These are phyloP conservation scores for Gallinago media DNA, from an alignment of 2,113 vertebrate genomes.

Conservation along the genomic window DNA sequence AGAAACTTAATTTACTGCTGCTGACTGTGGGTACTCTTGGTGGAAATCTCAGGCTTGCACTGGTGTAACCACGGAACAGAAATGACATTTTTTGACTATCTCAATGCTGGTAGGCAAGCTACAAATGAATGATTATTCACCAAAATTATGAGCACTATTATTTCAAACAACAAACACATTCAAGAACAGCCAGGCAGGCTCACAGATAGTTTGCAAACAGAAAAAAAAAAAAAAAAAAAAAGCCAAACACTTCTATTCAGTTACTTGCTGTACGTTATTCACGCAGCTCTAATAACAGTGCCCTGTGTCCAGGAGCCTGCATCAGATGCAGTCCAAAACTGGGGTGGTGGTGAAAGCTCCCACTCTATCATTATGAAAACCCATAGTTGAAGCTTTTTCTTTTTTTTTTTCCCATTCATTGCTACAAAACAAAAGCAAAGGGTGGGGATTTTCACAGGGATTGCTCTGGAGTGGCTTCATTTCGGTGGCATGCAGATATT, in stretches of 20 bases:
- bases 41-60: conserved; percentile 10
- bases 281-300: conserved; percentile 20
- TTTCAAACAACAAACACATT: conserved; percentile 58
- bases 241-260: conserved; percentile 32
- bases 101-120: not conserved
- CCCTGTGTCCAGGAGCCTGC: conserved; percentile 24
- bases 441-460: not conserved
- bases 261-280: conserved; percentile 43
- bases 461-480: not conserved
- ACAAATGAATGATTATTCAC: conserved; percentile 53
- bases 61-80: not conserved
- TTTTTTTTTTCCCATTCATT: not conserved
- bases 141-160: conserved; percentile 33
- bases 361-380: conserved; percentile 4
- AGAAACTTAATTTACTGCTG: not conserved
- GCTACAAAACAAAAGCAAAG: conserved; percentile 14
- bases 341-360: conserved; percentile 20
- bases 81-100: conserved; percentile 48
- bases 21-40: not conserved
- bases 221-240: not conserved
- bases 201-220: conserved; percentile 45
- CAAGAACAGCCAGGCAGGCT: conserved; percentile 33
- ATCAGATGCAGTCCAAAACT: conserved; percentile 14
- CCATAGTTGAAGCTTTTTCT: not conserved
- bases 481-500: not conserved